A percentile compares a stretch with the other conserved stretches of the same genome.
Evolutionary conservation across 2,113 vertebrate species (phyloP).

Genomic region (Glaucomys volans): DNA sequence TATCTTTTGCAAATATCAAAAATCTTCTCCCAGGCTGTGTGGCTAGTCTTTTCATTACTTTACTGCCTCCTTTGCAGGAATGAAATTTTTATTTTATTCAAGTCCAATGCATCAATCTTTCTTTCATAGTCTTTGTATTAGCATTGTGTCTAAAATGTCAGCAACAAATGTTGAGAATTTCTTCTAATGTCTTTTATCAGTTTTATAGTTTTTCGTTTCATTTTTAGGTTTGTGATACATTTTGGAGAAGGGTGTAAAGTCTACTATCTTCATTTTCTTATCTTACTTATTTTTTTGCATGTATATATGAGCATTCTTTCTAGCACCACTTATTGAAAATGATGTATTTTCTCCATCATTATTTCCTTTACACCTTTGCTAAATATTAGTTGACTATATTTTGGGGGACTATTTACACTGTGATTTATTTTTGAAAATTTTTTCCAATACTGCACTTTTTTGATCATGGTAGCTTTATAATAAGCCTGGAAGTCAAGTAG

Average conservation of each 20-base stretch:
- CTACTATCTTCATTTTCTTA: neutral
- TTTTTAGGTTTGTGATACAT: neutral
- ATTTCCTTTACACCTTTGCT: neutral
- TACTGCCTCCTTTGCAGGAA: neutral
- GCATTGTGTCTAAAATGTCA: neutral
- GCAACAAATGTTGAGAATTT: neutral
- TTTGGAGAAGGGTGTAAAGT: neutral
- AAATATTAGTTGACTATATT: neutral
- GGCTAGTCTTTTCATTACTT: neutral
- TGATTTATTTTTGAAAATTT: neutral
- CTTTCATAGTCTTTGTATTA: neutral
- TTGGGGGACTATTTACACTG: neutral
- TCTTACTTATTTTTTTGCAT: neutral
- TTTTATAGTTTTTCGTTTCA: neutral
- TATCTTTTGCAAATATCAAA: neutral
- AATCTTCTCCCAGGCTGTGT: neutral
- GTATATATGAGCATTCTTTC: too few relatives aligned
- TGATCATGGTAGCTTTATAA: neutral
- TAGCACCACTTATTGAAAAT: neutral
- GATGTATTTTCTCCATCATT: neutral
- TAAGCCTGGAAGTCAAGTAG: neutral
- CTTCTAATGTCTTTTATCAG: too few relatives aligned
- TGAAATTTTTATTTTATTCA: neutral
- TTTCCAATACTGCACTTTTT: neutral
- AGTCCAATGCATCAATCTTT: neutral